Evolutionary conservation across 2,888 invertebrate species (phyloP), one percentile per base, ranked within the genome.

Genomic region (Spicauda simplicius): DNA sequence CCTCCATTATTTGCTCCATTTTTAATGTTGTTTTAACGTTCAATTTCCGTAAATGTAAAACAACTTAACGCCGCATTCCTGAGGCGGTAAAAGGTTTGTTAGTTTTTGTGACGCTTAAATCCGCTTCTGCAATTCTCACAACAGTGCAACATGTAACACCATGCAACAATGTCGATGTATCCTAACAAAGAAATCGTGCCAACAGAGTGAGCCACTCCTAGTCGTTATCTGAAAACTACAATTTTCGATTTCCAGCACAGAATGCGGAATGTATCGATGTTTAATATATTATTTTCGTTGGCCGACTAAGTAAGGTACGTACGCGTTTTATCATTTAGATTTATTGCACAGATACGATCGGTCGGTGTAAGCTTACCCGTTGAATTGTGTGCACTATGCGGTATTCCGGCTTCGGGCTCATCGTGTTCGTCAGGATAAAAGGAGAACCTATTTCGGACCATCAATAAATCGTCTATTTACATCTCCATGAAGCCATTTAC

Each of bases 301-400:
- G 76, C 76, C 77, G 74, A 73, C 75, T 79, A 76, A 69, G 71
- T 74, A 73, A 75, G 73, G 75, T 77, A 76, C 76, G 76, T 76
- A 77, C 74, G 76, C 79, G 79, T 78, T 80, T 78, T 88, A 91
- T 91, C 90, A 90, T 83, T 78, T 82, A 86, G 86, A 92, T 91
- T 91, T 92, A 91, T 91, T 90, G 83, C 82, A 76, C 79, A 84
- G 91, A 92, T 91, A 88, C 80, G 76, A 90, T 90, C 90, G 82
- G 74, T 80, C 89, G 82, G 75, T 81, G 84, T 84, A 82, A 84
- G 84, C 81, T 82, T 84, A 83, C 83, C 79, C 79, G 80, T 81
- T 82, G 80, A 82, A 82, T 83, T 81, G 81, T 82, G 83, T 82
- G 79, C 80, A 75, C 78, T 82, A 80, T 81, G 82, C 80, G 77